Percentiles rank a stretch among this genome's conserved stretches.
Evolutionary conservation across 2,888 invertebrate species (phyloP).

Genomic region (Lepetodrilus schrolli): DNA sequence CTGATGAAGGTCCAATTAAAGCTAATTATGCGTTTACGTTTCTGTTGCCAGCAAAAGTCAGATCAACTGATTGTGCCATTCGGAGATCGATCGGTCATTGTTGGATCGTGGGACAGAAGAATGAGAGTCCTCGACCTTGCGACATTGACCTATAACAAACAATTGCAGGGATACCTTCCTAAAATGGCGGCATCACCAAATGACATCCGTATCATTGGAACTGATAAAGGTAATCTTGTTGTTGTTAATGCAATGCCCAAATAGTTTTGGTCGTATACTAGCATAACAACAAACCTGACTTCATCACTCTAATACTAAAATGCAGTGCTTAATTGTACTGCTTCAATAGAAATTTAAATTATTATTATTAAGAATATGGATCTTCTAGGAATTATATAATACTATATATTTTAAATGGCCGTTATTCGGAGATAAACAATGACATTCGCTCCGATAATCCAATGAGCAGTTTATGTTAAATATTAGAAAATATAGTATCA

Average conservation of each 20-base stretch:
- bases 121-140: slow-evolving; percentile 4
- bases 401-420: too few relatives aligned
- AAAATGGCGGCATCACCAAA: slow-evolving; percentile 9
- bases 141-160: background rate
- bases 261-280: background rate
- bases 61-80: slow-evolving; percentile 4
- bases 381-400: too few relatives aligned
- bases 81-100: background rate
- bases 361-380: too few relatives aligned
- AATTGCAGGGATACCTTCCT: background rate
- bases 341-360: too few relatives aligned
- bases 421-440: too few relatives aligned
- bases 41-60: background rate
- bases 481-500: too few relatives aligned
- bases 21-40: background rate
- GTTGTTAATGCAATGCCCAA: too few relatives aligned
- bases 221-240: background rate
- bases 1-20: too few relatives aligned
- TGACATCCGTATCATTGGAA: background rate
- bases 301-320: too few relatives aligned
- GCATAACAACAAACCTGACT: background rate
- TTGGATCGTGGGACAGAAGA: slow-evolving; percentile 6
- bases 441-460: too few relatives aligned
- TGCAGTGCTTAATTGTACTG: too few relatives aligned
- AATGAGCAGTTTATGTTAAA: too few relatives aligned